Evolutionary conservation across 92 coral and sea anemone genomes (phyloP), one percentile per base, ranked within the genome.

Genomic region (Epizoanthus scotinus): DNA sequence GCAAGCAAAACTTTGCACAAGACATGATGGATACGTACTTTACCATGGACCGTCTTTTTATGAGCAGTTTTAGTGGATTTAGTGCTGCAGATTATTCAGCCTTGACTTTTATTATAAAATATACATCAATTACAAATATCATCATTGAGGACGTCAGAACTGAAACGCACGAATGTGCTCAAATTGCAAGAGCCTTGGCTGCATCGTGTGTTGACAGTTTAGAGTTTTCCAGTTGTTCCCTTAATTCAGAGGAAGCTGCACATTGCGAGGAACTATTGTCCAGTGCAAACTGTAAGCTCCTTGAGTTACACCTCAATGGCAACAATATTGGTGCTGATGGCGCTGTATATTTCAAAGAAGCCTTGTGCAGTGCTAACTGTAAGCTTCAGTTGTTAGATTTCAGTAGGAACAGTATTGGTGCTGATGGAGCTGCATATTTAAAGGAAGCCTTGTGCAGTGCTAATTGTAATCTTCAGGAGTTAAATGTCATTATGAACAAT

Each of bases 351-450:
- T 65, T 65, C 50, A 65, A 27, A 49, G 47, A 65, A 65, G 47
- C 44, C 49, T n/a, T 64, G 70, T 64, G 70, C 24, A 65, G 47
- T 65, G 50, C 70, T 31, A 65, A 65, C 70, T 65, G 70, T 65
- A 29, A 40, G 47, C 7, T 40, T 40, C 3, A 5, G n/a, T n/a
- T n/a, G 36, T 31, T 31, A 31, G 36, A 31, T 31, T 4, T 31
- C 36, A 4, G n/a, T n/a, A n/a, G 36, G 2, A 31, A 31, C 36
- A 1, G 4, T 58, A 5, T 58, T 58, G 12, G 63, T 58, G 63
- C 6, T 58, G 63, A 58, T 58, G 63, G 42, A 26, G 69, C n/a
- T 26, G 47, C 69, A 64, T 40, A 28, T 26, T 65, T 65, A 24
- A 65, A 27, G 70, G 47, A 65, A 65, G 47, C 44, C 49, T n/a